Evolutionary conservation across 92 coral and sea anemone genomes (phyloP).

Genomic region (Anthopleura xanthogrammica): DNA sequence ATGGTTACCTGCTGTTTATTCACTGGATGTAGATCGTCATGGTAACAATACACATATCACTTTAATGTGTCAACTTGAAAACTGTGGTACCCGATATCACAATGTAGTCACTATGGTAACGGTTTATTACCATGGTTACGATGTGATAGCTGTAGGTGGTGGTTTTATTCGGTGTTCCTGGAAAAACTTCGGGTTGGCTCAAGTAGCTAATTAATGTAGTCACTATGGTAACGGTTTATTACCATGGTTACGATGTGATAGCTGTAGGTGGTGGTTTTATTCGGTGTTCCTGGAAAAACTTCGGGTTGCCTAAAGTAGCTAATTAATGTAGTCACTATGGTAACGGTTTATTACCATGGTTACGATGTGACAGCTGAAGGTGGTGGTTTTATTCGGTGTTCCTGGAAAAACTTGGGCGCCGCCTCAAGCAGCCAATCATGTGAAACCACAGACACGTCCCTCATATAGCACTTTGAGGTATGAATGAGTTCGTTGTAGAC

Average conservation of each 20-base stretch:
- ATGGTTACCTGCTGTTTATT: not conserved
- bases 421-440: slow-evolving; percentile 84
- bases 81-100: too few species aligned
- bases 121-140: slow-evolving; percentile 32
- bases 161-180: slow-evolving; percentile 77
- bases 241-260: slow-evolving; percentile 52
- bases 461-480: slow-evolving; percentile 97
- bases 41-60: not conserved
- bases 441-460: slow-evolving; percentile 79
- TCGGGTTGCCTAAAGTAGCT: slow-evolving; percentile 82
- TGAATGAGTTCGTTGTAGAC: slow-evolving; percentile 88
- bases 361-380: slow-evolving; percentile 70
- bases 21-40: not conserved
- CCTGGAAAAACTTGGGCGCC: slow-evolving; percentile 80
- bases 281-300: slow-evolving; percentile 76
- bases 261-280: slow-evolving; percentile 69
- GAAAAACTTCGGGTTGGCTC: slow-evolving; percentile 81
- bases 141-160: slow-evolving; percentile 63
- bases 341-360: not conserved
- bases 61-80: too few species aligned
- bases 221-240: not conserved
- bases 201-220: slow-evolving; percentile 38
- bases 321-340: not conserved
- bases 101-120: not conserved
- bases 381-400: slow-evolving; percentile 76